A percentile compares a stretch with the other conserved stretches of the same genome.
Conservation (phyloP, 2,113 vertebrate genomes). For the Paraplagusia blochii region DNA sequence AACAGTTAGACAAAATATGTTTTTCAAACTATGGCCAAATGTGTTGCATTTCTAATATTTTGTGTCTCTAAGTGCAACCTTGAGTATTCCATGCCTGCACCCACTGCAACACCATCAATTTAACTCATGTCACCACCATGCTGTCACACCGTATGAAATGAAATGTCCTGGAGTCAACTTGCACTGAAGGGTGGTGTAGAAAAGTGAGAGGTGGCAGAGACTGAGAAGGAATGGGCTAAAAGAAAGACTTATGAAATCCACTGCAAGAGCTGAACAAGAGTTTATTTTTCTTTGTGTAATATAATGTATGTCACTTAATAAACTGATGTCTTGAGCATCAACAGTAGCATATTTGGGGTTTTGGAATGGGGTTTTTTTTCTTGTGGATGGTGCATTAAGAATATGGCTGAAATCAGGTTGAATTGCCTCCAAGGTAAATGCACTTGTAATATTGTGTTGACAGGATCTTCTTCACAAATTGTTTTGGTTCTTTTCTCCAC, state of each 20-base stretch:
- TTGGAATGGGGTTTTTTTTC: conserved; percentile 3
- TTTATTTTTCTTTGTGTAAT: neutral
- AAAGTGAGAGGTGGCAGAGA: conserved; percentile 30
- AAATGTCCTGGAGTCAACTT: conserved; percentile 31
- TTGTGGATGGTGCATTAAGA: neutral
- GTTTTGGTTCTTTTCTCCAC: neutral
- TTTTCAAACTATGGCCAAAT: no score
- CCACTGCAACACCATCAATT: no score
- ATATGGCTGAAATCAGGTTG: neutral
- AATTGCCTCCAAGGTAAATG: neutral
- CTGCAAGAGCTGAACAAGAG: conserved; percentile 22
- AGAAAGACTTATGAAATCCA: conserved; percentile 32
- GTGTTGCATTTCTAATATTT: no score
- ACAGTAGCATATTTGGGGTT: conserved; percentile 10
- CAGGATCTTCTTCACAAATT: neutral
- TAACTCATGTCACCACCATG: conserved; percentile 12
- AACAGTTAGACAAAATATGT: no score
- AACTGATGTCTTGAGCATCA: neutral
- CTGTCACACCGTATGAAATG: conserved; percentile 23
- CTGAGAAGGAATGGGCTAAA: conserved; percentile 13
- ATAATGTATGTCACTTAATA: conserved; percentile 16
- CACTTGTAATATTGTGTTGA: neutral
- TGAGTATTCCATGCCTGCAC: no score
- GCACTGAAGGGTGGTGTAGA: neutral
- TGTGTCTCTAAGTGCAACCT: no score